These are phyloP conservation scores for Nerophis lumbriciformis DNA, from an alignment of 2,113 vertebrate genomes.

Conservation along the genomic window DNA sequence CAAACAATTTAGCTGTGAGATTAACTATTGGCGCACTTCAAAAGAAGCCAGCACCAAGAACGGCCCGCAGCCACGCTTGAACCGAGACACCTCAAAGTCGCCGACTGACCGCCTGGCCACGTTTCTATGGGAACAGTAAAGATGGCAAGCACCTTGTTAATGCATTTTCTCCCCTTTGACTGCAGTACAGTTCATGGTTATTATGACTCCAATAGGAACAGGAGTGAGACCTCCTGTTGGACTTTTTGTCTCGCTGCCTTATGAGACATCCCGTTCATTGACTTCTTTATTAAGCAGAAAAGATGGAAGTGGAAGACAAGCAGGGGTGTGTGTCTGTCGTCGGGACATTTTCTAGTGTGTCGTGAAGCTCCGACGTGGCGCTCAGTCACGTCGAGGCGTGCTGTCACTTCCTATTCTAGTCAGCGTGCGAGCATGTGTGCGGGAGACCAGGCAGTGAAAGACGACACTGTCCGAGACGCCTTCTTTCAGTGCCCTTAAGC, in stretches of 20 bases:
- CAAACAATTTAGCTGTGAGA: conserved; percentile 65
- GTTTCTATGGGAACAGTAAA: conserved; percentile 36
- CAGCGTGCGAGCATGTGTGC: conserved; percentile 27
- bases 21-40: conserved; percentile 35
- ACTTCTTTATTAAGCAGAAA: neutral
- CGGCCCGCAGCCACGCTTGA: conserved; percentile 33
- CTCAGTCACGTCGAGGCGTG: conserved; percentile 48
- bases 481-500: conserved; percentile 22
- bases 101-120: conserved; percentile 15
- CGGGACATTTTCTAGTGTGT: conserved; percentile 17
- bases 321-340: neutral
- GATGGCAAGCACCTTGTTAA: neutral
- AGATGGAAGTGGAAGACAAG: neutral
- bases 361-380: conserved; percentile 34
- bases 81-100: conserved; percentile 28
- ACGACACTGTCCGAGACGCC: conserved; percentile 25
- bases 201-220: neutral
- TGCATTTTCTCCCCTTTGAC: neutral
- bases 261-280: neutral
- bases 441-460: conserved; percentile 14
- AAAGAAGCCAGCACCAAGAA: conserved; percentile 53
- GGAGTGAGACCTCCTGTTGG: neutral
- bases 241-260: neutral
- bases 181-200: neutral
- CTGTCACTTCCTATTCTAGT: conserved; percentile 54